Evolutionary conservation across 2,113 vertebrate genomes (phyloP), one percentile per base, ranked within the genome.

Genomic region (Myotis lucifugus): DNA sequence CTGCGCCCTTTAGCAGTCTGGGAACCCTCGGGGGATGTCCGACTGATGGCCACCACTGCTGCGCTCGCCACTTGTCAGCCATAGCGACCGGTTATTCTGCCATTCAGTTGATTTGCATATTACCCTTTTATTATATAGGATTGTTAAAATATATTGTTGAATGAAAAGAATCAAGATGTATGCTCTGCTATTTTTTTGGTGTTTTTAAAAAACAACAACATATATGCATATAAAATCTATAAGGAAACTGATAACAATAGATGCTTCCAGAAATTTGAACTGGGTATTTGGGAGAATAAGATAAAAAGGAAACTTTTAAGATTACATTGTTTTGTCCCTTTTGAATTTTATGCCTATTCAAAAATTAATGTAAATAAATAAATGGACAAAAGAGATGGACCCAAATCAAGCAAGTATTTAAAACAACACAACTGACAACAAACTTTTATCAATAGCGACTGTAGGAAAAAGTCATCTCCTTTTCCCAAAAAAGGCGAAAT

Each of bases 121-220:
- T 59, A 59, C 10, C 56, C 56, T 59, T 59, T 59, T 59, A 59
- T 59, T 59, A 27, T 27, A 59, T 59, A 59, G 40, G 40, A 73
- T 54, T 46, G 37, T 79, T n/a, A 64, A 79, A 59, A 59, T 42
- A 46, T 6, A 59, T 25, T 83, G 14, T 37, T 84, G 27, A 69
- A 13, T 42, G 29, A 88, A 77, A 70, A 84, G 11, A 56, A 48
- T 46, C 37, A 77, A 84, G 67, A 59, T 78, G 21, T 32, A 42
- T 56, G n/a, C 29, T 66, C 34, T 37, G 34, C 23, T 94, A 8
- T 88, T 92, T 84, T 92, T 88, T 92, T 88, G 9, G 37, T 86
- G 8, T 61, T 76, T 78, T 72, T 61, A 9, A 15, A 46, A 15
- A 27, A 56, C 66, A 73, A 78, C 17, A 83, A 25, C 32, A 46